phyloP scores from a whole-genome alignment of 1,140 invertebrate genomes.

The Zaprionus nigranus region DNA sequence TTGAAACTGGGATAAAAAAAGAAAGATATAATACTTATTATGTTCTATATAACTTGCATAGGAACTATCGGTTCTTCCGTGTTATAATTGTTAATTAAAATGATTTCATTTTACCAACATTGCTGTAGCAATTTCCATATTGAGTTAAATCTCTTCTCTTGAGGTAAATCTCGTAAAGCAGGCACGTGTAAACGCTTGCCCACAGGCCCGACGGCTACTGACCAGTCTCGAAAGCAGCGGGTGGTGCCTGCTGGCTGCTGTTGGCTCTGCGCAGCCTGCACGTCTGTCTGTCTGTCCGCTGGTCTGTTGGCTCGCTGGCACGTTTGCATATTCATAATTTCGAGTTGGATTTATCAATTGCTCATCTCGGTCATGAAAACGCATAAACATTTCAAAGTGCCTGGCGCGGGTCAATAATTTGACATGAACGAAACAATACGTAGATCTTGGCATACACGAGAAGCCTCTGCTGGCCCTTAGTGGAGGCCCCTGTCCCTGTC shows the following conservation, averaged over 20 bases:
- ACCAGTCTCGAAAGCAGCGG: constrained; percentile 58
- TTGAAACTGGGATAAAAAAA: too few relatives aligned
- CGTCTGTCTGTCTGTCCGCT: constrained; percentile 12
- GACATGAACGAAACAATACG: constrained; percentile 83
- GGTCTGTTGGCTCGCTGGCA: constrained; percentile 18
- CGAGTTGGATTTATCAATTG: constrained; percentile 77
- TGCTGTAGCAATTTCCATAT: not conserved
- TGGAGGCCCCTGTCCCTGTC: not conserved
- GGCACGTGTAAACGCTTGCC: constrained; percentile 52
- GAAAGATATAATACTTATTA: too few relatives aligned
- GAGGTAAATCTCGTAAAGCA: not conserved
- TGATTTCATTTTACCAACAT: not conserved
- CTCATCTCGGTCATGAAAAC: constrained; percentile 80
- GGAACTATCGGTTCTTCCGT: too few relatives aligned
- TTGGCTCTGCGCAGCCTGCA: constrained; percentile 25
- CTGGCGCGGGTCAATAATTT: constrained; percentile 79
- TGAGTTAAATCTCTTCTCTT: not conserved
- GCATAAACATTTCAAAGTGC: constrained; percentile 80
- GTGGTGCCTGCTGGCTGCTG: constrained; percentile 41
- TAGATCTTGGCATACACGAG: constrained; percentile 34
- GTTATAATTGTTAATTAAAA: not conserved
- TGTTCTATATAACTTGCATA: too few relatives aligned
- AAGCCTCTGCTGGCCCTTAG: not conserved
- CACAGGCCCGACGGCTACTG: constrained; percentile 56
- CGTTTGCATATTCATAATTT: constrained; percentile 80